Base-by-base conservation (phyloP, 1,140 invertebrate genomes). In the Chironomus striatipennis region DNA sequence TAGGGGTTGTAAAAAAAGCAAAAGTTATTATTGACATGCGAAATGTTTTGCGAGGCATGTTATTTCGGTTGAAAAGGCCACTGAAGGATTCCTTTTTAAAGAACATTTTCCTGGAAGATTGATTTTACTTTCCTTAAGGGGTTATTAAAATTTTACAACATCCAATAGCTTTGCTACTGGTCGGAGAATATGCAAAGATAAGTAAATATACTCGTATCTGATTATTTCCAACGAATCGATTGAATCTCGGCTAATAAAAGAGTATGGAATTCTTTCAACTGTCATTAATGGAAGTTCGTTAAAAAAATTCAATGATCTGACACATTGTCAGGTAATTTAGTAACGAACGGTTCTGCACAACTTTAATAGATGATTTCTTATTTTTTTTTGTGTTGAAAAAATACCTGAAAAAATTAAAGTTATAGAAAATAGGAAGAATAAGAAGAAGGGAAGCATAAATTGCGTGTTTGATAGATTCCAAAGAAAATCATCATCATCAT, bases 331-430 rank as follows among this genome's bases (percentile, higher is more conserved):
- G 65, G 65, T 70, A 70, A 70, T 34, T 34, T 70, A 70, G 65
- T 21, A 70, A 70, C 65, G 20, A 70, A 20, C 20, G 17, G 18
- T 70, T 70, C 15, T 70, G 65, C 65, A 70, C 47, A 70, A 20
- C 20, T 70, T 12, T n/a, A n/a, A 57, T 57, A 57, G 15, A 57
- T n/a, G n/a, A n/a, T n/a, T n/a, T n/a, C n/a, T n/a, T n/a, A 57
- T 12, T n/a, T 21, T 18, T 70, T 70, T 70, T 10, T 70, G 18
- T 15, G 65, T 18, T 70, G 7, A 70, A 70, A 20, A 21, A 20
- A 18, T 70, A 70, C 65, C 65, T 70, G 65, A 70, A 18, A 70
- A 70, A n/a, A 67, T 67, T 67, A 67, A 67, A n/a, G n/a, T n/a
- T n/a, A n/a, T n/a, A 20, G 18, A 67, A 20, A 70, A 70, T 9